phyloP scores from a whole-genome alignment of 1,140 invertebrate species.

The Drosophila sproati region DNA sequence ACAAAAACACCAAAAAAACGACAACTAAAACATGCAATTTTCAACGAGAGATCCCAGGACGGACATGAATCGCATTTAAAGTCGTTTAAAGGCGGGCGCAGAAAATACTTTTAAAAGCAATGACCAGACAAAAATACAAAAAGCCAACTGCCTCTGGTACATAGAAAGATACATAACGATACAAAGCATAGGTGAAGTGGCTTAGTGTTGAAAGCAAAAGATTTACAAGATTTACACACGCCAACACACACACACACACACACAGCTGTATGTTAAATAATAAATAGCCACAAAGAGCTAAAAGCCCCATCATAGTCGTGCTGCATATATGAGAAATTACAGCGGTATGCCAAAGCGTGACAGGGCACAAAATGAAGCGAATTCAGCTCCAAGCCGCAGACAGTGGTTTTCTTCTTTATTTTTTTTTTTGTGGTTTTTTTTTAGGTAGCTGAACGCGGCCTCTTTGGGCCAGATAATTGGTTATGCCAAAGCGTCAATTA shows the following conservation, averaged over 20 bases:
- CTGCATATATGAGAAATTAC: slow-evolving; percentile 48
- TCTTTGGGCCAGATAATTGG: slow-evolving; percentile 62
- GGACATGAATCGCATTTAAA: slow-evolving; percentile 73
- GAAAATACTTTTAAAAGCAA: slow-evolving; percentile 74
- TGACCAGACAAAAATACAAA: slow-evolving; percentile 57
- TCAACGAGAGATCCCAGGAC: slow-evolving; percentile 28
- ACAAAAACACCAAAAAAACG: slow-evolving; percentile 39
- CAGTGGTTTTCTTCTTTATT: slow-evolving; percentile 5
- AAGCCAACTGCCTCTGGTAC: neutral
- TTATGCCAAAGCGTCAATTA: slow-evolving; percentile 73
- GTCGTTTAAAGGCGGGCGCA: slow-evolving; percentile 50
- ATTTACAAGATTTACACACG: slow-evolving; percentile 81
- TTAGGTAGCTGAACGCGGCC: slow-evolving; percentile 7
- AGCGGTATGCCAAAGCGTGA: slow-evolving; percentile 69
- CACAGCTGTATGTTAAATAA: slow-evolving; percentile 59
- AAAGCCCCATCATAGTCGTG: slow-evolving; percentile 22
- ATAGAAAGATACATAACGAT: neutral
- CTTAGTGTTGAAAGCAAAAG: slow-evolving; percentile 67
- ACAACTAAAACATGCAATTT: slow-evolving; percentile 73
- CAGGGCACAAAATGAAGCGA: slow-evolving; percentile 53
- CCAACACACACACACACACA: slow-evolving; percentile 40
- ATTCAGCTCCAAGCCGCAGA: slow-evolving; percentile 2
- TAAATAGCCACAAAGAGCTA: slow-evolving; percentile 67
- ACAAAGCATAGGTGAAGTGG: slow-evolving; percentile 39
- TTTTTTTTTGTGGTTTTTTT: neutral